phyloP scores from a whole-genome alignment of 2,797 vertebrate genomes.

The Acrossocheilus wenchowensis region DNA sequence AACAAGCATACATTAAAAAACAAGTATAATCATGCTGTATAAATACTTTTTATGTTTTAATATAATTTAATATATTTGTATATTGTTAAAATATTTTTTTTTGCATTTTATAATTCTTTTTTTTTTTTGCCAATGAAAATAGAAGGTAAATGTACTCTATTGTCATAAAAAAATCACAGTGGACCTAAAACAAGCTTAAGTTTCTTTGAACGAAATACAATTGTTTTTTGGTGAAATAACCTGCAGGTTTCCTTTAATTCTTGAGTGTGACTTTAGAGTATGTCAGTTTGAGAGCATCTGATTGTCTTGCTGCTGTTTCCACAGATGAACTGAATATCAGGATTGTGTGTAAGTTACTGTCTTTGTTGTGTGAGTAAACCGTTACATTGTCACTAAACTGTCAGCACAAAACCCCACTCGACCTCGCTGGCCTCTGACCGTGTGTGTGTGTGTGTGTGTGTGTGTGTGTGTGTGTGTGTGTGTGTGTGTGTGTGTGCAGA shows the following conservation, averaged over 20 bases:
- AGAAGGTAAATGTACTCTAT: not conserved
- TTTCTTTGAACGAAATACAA: not conserved
- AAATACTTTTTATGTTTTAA: not conserved
- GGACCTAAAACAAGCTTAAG: not conserved
- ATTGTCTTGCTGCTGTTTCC: not conserved
- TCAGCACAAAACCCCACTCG: not conserved
- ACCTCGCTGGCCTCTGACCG: not conserved
- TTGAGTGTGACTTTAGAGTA: not conserved
- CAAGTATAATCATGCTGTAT: not conserved
- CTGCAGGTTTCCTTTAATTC: not conserved
- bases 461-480: not conserved
- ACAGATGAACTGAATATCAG: not conserved
- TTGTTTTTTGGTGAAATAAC: not conserved
- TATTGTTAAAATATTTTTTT: no score
- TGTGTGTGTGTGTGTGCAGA: slow-evolving; percentile 65
- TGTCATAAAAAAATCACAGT: not conserved
- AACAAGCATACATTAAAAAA: not conserved
- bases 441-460: slow-evolving; percentile 47
- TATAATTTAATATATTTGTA: not conserved
- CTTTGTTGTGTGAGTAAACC: slow-evolving; percentile 49
- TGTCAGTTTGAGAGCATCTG: not conserved
- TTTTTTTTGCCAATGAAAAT: no score
- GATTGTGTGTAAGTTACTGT: not conserved
- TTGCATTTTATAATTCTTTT: no score
- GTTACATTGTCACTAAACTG: slow-evolving; percentile 13